Conservation (phyloP, 2,113 vertebrate genomes). For the Phalacrocorax aristotelis region DNA sequence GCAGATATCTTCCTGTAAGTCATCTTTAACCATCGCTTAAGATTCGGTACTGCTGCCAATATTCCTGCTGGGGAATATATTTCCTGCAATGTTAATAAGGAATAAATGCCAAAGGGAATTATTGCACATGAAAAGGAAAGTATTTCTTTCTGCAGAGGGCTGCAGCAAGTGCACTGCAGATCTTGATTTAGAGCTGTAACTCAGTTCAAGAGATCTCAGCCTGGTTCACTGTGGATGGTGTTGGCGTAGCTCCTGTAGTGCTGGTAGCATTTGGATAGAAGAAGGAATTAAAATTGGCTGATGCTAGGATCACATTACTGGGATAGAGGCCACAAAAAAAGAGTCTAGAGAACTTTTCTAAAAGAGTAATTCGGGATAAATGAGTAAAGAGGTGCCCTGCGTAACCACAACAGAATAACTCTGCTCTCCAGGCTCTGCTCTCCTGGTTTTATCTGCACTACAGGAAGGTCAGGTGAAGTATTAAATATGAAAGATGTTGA, state of each 20-base stretch:
- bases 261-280: background rate
- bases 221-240: background rate
- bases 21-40: background rate
- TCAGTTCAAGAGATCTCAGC: background rate
- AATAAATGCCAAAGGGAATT: conserved; percentile 20
- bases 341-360: background rate
- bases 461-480: background rate
- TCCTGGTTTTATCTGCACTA: background rate
- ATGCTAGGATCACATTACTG: background rate
- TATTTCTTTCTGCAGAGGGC: background rate
- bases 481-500: background rate
- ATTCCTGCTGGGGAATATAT: background rate
- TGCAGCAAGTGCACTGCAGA: background rate
- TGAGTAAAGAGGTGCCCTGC: background rate
- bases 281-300: background rate
- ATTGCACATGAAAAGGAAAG: background rate
- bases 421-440: background rate
- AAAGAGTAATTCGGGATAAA: background rate
- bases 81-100: conserved; percentile 1
- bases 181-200: background rate
- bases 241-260: background rate
- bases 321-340: background rate
- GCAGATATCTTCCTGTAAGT: background rate
- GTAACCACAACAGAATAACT: background rate
- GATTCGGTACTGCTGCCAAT: conserved; percentile 8